Conservation (phyloP, 2,888 invertebrate species). For the Uloborus plumipes region DNA sequence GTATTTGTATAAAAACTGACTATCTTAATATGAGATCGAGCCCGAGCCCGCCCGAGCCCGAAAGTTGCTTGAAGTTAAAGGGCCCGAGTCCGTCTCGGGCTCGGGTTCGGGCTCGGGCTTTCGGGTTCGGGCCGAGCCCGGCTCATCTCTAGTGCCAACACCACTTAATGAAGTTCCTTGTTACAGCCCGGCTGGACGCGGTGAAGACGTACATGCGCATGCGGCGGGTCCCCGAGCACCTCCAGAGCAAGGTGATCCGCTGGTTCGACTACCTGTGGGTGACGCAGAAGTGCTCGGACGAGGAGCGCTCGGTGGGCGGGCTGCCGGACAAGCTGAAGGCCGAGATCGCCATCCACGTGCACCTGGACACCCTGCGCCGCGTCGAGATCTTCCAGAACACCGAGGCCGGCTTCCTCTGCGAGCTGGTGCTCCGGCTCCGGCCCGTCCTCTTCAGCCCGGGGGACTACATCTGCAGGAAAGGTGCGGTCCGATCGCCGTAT, state of each 20-base stretch:
- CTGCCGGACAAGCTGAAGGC: slow-evolving; percentile 96
- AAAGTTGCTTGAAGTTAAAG: too few species aligned
- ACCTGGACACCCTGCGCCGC: slow-evolving; percentile 95
- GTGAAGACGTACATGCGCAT: slow-evolving; percentile 99
- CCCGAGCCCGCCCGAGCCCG: too few species aligned
- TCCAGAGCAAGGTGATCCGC: slow-evolving; percentile 97
- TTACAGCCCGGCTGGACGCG: slow-evolving; percentile 93
- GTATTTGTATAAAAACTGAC: too few species aligned
- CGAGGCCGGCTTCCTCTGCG: slow-evolving; percentile 98
- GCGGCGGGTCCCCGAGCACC: slow-evolving; percentile 92
- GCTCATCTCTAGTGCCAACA: too few species aligned
- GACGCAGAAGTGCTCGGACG: slow-evolving; percentile 97
- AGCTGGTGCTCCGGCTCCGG: slow-evolving; percentile 91
- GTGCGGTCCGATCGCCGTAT: slow-evolving; percentile 76
- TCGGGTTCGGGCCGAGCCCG: too few species aligned
- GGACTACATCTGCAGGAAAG: slow-evolving; percentile 99
- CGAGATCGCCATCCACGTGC: slow-evolving; percentile 99
- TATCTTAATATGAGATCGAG: too few species aligned
- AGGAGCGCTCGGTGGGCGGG: slow-evolving; percentile 94
- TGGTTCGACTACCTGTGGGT: slow-evolving; percentile 99
- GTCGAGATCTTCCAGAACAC: slow-evolving; percentile 99
- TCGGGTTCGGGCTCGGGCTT: too few species aligned
- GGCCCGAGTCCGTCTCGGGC: too few species aligned
- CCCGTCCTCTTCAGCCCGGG: slow-evolving; percentile 98
- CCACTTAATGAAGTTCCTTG: background rate